Base-by-base conservation (phyloP, 2,888 invertebrate genomes). In the Phymatocera aterrima region DNA sequence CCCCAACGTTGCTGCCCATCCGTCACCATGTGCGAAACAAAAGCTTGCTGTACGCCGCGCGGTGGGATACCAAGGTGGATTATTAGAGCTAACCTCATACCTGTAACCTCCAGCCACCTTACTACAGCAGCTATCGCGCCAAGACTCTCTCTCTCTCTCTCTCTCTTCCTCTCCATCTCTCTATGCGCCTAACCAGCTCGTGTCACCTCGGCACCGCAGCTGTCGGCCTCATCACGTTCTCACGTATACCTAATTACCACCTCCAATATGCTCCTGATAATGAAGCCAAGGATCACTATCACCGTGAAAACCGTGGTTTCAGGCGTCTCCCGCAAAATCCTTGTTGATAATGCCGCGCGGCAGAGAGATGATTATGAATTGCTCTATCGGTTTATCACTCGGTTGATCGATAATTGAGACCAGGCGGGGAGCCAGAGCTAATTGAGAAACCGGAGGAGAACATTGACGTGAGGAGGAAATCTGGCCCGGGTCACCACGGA, bases 21-120 rank as follows among this genome's bases (percentile, higher is more conserved):
- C 72, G 72, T 72, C 72, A 72, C 48, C 48, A 40, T 43, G 72
- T 72, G 72, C 72, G 72, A 72, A 72, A 72, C 72, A 72, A 72
- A 72, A 72, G 72, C 72, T 72, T 48, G n/a, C n/a, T n/a, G n/a
- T n/a, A n/a, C n/a, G n/a, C 60, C 15, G 60, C 28, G 60, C 31
- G 34, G 48, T 34, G 72, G 72, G 34, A 48, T 72, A 51, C 51
- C 28, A 21, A 68, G 24, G 48, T 34, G 51, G 51, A 51, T 72
- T 72, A 72, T 72, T 51, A 72, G 51, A 72, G n/a, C 31, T 34
- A 37, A n/a, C 15, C 51, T 34, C 34, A 48, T 72, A 48, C 72
- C 72, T 72, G 72, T 34, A 51, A 28, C 51, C 48, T 34, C n/a
- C 6, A 15, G 31, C 43, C 4, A 68, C 68, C 43, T 68, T 24